Evolutionary conservation across 2,888 invertebrate species (phyloP), one percentile per base, ranked within the genome.

Genomic region (Frankliniella intonsa): DNA sequence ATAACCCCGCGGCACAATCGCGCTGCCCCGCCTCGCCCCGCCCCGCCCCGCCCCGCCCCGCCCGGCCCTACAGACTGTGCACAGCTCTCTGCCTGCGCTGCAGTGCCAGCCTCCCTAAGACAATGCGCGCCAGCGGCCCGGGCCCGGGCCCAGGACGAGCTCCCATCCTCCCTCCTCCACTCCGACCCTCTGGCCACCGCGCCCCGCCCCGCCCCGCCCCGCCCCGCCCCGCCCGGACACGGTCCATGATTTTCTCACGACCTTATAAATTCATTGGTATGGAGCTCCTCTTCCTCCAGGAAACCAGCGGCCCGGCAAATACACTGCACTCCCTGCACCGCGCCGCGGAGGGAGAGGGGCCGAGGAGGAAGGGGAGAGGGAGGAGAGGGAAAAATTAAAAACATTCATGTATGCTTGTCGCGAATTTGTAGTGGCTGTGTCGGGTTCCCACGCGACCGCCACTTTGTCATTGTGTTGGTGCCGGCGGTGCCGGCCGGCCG

Each of bases 241-340:
- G 69, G 25, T 25, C 22, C 12, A 76, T 76, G n/a, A 76, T 76
- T 69, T 76, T 76, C 69, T 76, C 69, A 76, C 69, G 69, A 76
- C 69, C 69, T 76, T 76, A 76, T 76, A 62, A 62, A 81, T 81
- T 81, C 50, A 62, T n/a, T 55, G 22, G 81, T 50, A 27, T 62
- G 49, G 17, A 80, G 80, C 38, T 49, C 38, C 38, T 17, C 19
- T 7, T 80, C 19, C 49, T 80, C 17, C 38, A 49, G 80, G 49
- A 80, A 49, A 19, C 55, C 17, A 14, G 19, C 55, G 14, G 19
- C 55, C 14, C 55, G 14, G 55, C 55, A 55, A 55, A 55, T 12
- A 12, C 55, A 19, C 14, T 22, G 38, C 38, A 38, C 38, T 38
- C 38, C 38, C 38, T 38, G 22, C 69, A n/a, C 11, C 69, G 10